A percentile compares a stretch with the other conserved stretches of the same genome.
These are phyloP conservation scores for Neosilurus mollespiculum DNA, from an alignment of 2,797 vertebrate species.

Conservation along the genomic window DNA sequence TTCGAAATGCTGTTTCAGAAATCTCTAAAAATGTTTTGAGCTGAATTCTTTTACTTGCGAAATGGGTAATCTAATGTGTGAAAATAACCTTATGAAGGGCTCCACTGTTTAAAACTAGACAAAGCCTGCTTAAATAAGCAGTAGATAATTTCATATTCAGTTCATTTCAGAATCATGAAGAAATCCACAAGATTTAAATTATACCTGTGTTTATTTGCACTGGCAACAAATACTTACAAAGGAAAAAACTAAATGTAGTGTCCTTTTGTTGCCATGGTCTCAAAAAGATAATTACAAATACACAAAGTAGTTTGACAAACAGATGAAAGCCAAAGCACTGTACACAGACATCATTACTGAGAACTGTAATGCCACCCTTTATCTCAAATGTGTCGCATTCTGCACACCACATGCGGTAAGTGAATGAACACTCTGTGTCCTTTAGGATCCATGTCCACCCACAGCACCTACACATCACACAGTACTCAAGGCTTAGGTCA, in stretches of 20 bases:
- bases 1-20: background rate
- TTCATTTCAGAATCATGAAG: background rate
- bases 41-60: background rate
- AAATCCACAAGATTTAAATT: background rate
- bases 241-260: slow-evolving; percentile 59
- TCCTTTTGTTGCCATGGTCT: slow-evolving; percentile 53
- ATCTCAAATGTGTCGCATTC: slow-evolving; percentile 26
- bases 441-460: slow-evolving; percentile 44
- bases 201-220: slow-evolving; percentile 55
- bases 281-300: slow-evolving; percentile 62
- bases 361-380: slow-evolving; percentile 57
- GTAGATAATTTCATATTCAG: background rate
- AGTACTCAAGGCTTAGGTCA: slow-evolving; percentile 34
- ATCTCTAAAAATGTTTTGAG: background rate
- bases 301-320: slow-evolving; percentile 36
- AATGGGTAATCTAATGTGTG: background rate
- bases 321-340: slow-evolving; percentile 43
- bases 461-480: slow-evolving; percentile 49
- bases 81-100: background rate
- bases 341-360: slow-evolving; percentile 50
- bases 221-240: slow-evolving; percentile 60
- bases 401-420: slow-evolving; percentile 33
- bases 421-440: slow-evolving; percentile 30
- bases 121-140: background rate
- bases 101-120: background rate